These are phyloP conservation scores for Myripristis jacobus DNA, from an alignment of 2,797 vertebrate genomes.

Conservation along the genomic window DNA sequence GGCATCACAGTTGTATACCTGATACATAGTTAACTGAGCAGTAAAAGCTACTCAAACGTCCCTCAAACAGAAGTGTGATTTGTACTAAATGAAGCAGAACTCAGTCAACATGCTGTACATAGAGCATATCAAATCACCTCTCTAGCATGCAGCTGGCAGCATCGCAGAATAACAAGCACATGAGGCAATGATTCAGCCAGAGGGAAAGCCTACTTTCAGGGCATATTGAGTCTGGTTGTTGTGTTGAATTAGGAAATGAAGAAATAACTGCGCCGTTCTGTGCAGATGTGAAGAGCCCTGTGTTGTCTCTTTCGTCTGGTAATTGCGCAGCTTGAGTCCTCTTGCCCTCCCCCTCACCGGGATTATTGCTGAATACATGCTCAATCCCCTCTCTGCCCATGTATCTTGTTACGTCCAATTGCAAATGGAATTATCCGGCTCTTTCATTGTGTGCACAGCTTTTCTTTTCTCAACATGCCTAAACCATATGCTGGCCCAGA, in stretches of 20 bases:
- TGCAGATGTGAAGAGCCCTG: slow-evolving; percentile 69
- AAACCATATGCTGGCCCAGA: slow-evolving; percentile 72
- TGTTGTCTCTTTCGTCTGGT: slow-evolving; percentile 67
- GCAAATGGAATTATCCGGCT: slow-evolving; percentile 73
- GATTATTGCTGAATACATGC: slow-evolving; percentile 70
- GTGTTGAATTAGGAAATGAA: slow-evolving; percentile 71
- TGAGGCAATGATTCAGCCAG: slow-evolving; percentile 57
- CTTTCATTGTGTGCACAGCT: slow-evolving; percentile 65
- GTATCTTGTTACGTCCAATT: slow-evolving; percentile 74
- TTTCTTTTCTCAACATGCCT: slow-evolving; percentile 71
- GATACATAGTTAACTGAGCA: slow-evolving; percentile 37
- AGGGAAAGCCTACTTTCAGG: slow-evolving; percentile 61
- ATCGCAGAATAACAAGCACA: slow-evolving; percentile 62
- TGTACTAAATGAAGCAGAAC: slow-evolving; percentile 52
- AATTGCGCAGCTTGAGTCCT: slow-evolving; percentile 77
- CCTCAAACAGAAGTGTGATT: slow-evolving; percentile 37
- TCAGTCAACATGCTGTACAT: slow-evolving; percentile 32
- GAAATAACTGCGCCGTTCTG: slow-evolving; percentile 62
- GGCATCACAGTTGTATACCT: slow-evolving; percentile 45
- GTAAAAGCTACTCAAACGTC: slow-evolving; percentile 16
- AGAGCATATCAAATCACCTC: slow-evolving; percentile 36
- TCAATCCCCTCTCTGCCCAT: slow-evolving; percentile 55
- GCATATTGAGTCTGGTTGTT: slow-evolving; percentile 46
- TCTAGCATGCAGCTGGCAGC: slow-evolving; percentile 43
- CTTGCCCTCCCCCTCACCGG: slow-evolving; percentile 57